Evolutionary conservation across 2,797 vertebrate genomes (phyloP), one percentile per base, ranked within the genome.

Genomic region (Onychomys arenicola): DNA sequence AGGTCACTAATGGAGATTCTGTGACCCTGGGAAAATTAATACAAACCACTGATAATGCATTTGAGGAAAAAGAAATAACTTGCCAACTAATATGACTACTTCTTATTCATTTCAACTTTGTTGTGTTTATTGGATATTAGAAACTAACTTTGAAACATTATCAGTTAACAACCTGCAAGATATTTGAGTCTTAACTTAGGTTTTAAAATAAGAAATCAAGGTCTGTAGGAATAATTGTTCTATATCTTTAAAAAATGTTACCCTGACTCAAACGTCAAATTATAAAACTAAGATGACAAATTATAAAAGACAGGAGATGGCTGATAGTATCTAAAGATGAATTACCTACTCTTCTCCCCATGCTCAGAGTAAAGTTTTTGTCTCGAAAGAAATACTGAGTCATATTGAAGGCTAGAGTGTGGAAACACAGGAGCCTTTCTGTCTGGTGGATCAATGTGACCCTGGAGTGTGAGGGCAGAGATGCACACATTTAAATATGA

Each of bases 1-100:
- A 87, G 46, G 55, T 90, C 92, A 88, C 76, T 95, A 71, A 76
- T 90, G 87, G n/a, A 90, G 55, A 96, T 87, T 84, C 40, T 89
- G 1, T 90, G 80, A 96, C 57, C 32, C 27, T 61, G 52, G 43
- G 40, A 94, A 95, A 92, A 96, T 85, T 86, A 91, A 63, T n/a
- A 93, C 3, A 69, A 43, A 85, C 55, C 5, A 21, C 43, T 85
- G 65, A 85, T 75, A 93, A 77, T 75, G 61, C 0, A 82, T 82
- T 89, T 92, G 3, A 59, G 89, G 25, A 90, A 93, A 52, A 96
- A n/a, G n/a, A 96, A 93, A 73, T 91, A 6, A 86, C 52, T 34
- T 91, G 43, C 82, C 94, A 91, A 75, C 81, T 77, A 91, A 75
- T 76, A 71, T 67, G 29, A 57, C 2, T 67, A 21, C 0, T 81